phyloP scores from a whole-genome alignment of 2,797 vertebrate genomes.

The Syncerus caffer region DNA sequence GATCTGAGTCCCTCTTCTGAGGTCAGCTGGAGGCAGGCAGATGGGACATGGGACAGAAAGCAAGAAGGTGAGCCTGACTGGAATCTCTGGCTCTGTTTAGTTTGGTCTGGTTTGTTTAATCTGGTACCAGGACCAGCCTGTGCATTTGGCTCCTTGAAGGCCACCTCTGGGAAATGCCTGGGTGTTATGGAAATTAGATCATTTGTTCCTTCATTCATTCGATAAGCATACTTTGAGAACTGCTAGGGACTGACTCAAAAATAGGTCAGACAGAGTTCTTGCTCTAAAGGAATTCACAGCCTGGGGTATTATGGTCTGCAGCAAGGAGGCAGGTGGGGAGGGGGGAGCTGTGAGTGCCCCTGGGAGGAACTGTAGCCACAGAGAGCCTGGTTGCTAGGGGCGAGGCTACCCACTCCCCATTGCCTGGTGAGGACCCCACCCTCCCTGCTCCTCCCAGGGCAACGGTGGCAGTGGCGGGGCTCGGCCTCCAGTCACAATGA shows the following conservation, averaged over 20 bases:
- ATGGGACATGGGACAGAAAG: neutral
- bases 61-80: neutral
- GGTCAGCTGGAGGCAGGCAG: neutral
- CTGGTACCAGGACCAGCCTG: neutral
- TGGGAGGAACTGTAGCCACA: neutral
- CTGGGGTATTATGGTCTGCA: neutral
- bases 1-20: neutral
- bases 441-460: neutral
- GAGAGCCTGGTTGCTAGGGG: constrained; percentile 23
- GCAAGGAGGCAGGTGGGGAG: neutral
- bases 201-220: constrained; percentile 6
- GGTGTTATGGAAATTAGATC: neutral
- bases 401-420: neutral
- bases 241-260: neutral
- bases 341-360: neutral
- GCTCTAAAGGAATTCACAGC: neutral
- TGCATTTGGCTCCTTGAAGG: neutral
- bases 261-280: neutral
- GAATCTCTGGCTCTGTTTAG: neutral
- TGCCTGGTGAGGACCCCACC: neutral
- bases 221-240: neutral
- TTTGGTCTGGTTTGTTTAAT: neutral
- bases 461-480: neutral
- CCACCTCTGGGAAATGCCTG: neutral
- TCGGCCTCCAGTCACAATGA: constrained; percentile 19